Evolutionary conservation across 1,140 invertebrate genomes (phyloP).

Genomic region (Globodera rostochiensis): DNA sequence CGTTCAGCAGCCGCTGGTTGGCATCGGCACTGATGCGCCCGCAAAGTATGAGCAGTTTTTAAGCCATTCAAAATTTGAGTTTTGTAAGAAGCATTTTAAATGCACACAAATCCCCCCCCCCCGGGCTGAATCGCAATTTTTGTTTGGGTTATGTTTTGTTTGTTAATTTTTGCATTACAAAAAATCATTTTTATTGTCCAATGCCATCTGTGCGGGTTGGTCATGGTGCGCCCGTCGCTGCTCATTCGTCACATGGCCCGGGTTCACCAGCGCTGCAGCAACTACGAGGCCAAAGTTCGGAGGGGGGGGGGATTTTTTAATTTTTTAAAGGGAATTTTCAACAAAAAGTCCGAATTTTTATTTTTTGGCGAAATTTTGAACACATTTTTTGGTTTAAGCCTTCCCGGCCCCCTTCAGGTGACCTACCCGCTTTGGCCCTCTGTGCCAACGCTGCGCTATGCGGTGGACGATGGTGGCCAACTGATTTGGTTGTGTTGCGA

Average conservation of each 20-base stretch:
- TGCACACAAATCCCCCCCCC: too few species aligned
- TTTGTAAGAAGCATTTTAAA: too few species aligned
- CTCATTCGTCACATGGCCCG: slow-evolving; percentile 18
- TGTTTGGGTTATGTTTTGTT: too few species aligned
- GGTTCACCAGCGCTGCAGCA: not conserved
- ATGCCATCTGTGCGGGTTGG: slow-evolving; percentile 10
- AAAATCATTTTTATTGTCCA: not conserved
- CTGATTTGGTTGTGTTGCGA: slow-evolving; percentile 13
- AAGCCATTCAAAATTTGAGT: too few species aligned
- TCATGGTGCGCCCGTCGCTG: slow-evolving; percentile 19
- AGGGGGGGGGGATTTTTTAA: too few species aligned
- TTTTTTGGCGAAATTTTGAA: too few species aligned
- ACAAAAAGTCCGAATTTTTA: too few species aligned
- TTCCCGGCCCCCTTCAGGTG: too few species aligned
- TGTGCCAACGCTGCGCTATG: not conserved
- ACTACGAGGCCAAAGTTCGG: not conserved
- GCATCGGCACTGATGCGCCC: not conserved
- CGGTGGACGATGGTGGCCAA: not conserved
- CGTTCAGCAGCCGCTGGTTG: not conserved
- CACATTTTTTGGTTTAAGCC: too few species aligned
- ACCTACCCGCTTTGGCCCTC: slow-evolving; percentile 6
- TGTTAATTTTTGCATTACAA: not conserved
- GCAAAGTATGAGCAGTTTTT: not conserved
- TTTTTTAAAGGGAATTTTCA: too few species aligned
- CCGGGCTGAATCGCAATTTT: too few species aligned